Percentiles rank a stretch among this genome's conserved stretches.
These are phyloP conservation scores for Epinephelus lanceolatus DNA, from an alignment of 2,113 vertebrate species.

Conservation along the genomic window DNA sequence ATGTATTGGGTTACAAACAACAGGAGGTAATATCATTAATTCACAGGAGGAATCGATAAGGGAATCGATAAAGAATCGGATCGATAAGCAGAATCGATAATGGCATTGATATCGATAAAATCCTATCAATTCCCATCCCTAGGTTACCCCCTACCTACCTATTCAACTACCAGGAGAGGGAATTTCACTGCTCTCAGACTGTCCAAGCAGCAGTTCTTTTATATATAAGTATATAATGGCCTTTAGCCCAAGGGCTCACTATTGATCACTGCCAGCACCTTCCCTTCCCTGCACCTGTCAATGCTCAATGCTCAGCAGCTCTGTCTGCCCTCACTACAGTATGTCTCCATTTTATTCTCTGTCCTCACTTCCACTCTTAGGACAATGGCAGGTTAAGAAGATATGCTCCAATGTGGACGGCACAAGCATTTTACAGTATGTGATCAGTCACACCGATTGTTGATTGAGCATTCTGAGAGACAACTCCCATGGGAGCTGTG, in stretches of 20 bases:
- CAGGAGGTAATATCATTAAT: too few species aligned
- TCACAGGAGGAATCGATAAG: too few species aligned
- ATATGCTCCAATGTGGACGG: slow-evolving; percentile 16
- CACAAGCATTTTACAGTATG: slow-evolving; percentile 21
- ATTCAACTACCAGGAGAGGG: not conserved
- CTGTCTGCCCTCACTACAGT: slow-evolving; percentile 1
- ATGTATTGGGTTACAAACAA: too few species aligned
- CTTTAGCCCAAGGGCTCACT: slow-evolving; percentile 28
- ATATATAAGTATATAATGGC: slow-evolving; percentile 14
- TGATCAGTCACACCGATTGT: slow-evolving; percentile 63
- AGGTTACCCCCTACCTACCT: not conserved
- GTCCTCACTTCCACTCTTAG: slow-evolving; percentile 26
- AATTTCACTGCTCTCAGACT: slow-evolving; percentile 16
- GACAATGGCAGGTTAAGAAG: slow-evolving; percentile 6
- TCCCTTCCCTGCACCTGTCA: slow-evolving; percentile 10
- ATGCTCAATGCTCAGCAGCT: slow-evolving; percentile 19
- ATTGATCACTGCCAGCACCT: slow-evolving; percentile 27
- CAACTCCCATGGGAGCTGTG: slow-evolving; percentile 59
- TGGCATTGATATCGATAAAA: too few species aligned
- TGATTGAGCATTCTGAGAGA: slow-evolving; percentile 67
- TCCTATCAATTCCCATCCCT: too few species aligned
- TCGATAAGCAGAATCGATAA: too few species aligned
- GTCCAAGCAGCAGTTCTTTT: slow-evolving; percentile 30
- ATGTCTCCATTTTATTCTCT: slow-evolving; percentile 5
- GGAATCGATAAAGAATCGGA: too few species aligned